Conservation (phyloP, 2,888 invertebrate genomes). For the Heterodera filipjevi region DNA sequence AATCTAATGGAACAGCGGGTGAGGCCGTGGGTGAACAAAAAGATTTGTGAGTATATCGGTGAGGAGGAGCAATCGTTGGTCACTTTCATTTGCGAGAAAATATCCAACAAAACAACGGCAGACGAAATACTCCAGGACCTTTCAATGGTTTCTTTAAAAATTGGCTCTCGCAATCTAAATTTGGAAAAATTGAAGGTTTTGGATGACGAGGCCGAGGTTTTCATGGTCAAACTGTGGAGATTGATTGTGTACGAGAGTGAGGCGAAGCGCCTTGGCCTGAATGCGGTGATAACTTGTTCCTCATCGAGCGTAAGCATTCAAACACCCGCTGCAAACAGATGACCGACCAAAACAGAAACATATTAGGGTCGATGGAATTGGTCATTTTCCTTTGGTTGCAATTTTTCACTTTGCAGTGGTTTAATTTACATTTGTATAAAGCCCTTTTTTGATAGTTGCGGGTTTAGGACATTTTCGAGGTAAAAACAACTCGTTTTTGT, state of each 20-base stretch:
- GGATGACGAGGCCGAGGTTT: slow-evolving; percentile 99
- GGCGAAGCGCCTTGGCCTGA: slow-evolving; percentile 48
- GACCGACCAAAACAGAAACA: neutral
- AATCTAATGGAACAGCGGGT: slow-evolving; percentile 91
- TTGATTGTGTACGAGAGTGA: slow-evolving; percentile 98
- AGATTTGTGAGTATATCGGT: slow-evolving; percentile 96
- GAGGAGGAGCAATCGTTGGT: slow-evolving; percentile 97
- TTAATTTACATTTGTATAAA: too few species aligned
- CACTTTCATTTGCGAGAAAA: slow-evolving; percentile 88
- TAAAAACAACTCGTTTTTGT: too few species aligned
- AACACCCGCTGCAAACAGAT: neutral
- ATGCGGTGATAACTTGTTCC: neutral
- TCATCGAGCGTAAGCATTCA: neutral
- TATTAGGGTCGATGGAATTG: neutral
- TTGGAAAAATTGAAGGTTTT: slow-evolving; percentile 76
- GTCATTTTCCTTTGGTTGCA: neutral
- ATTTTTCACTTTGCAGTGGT: neutral
- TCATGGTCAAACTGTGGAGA: slow-evolving; percentile 99
- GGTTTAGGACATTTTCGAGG: too few species aligned
- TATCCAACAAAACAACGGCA: slow-evolving; percentile 80
- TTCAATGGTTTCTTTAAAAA: slow-evolving; percentile 80
- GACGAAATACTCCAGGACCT: slow-evolving; percentile 95
- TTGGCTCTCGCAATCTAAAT: neutral
- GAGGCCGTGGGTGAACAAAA: slow-evolving; percentile 99
- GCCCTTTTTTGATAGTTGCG: too few species aligned